A percentile compares a stretch with the other conserved stretches of the same genome.
These are phyloP conservation scores for Helleia helle DNA, from an alignment of 2,888 invertebrate genomes.

Conservation along the genomic window DNA sequence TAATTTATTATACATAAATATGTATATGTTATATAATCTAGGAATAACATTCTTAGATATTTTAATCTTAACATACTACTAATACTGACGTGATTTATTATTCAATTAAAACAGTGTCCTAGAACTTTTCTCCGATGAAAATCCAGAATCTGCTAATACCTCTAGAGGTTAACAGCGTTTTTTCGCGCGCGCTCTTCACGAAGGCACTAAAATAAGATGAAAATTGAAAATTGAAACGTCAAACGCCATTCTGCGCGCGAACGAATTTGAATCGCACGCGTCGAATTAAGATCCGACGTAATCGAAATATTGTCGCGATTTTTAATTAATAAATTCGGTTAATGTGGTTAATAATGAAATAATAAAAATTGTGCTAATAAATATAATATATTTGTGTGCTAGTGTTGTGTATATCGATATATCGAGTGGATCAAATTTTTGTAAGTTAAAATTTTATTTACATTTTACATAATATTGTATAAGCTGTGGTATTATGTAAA, in stretches of 20 bases:
- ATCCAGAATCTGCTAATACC: too few relatives aligned
- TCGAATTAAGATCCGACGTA: conserved; percentile 35
- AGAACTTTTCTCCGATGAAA: too few relatives aligned
- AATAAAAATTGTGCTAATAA: conserved; percentile 26
- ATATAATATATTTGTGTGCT: conserved; percentile 24
- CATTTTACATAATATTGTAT: background rate
- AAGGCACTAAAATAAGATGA: conserved; percentile 34
- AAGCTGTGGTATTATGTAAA: background rate
- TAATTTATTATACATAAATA: too few relatives aligned
- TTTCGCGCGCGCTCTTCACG: conserved; percentile 43
- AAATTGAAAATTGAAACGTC: conserved; percentile 10
- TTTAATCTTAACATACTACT: too few relatives aligned
- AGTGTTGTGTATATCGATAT: conserved; percentile 22
- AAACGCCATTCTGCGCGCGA: conserved; percentile 52
- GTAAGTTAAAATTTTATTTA: conserved; percentile 4
- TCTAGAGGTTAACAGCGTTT: conserved; percentile 14
- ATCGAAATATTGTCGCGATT: conserved; percentile 18
- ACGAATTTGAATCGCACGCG: conserved; percentile 38
- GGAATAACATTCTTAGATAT: too few relatives aligned
- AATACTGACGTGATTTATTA: too few relatives aligned
- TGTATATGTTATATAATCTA: too few relatives aligned
- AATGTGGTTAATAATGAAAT: conserved; percentile 31
- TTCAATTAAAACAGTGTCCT: too few relatives aligned
- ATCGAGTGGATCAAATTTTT: conserved; percentile 4
- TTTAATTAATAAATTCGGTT: conserved; percentile 20